Evolutionary conservation across 2,888 invertebrate genomes (phyloP).

Genomic region (Arrhopalites spinosus): DNA sequence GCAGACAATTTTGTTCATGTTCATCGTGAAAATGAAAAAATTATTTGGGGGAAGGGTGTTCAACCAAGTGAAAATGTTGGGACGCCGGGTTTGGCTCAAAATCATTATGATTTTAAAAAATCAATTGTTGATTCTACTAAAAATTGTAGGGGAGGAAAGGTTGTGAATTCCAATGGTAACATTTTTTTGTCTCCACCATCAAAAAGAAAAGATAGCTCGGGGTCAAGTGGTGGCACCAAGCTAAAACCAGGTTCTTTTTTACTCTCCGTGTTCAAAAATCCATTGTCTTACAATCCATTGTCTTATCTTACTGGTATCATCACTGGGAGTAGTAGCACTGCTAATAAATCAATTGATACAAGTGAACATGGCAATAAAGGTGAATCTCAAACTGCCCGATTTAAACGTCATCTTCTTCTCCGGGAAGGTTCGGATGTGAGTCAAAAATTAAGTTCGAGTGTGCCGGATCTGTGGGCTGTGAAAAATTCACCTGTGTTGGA

Average conservation of each 20-base stretch:
- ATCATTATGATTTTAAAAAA: background rate
- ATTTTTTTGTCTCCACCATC: constrained; percentile 7
- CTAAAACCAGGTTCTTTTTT: constrained; percentile 34
- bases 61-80: too few relatives aligned
- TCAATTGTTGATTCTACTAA: background rate
- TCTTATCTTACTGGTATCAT: constrained; percentile 45
- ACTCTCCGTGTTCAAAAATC: constrained; percentile 48
- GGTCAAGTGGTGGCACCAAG: background rate
- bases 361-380: background rate
- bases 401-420: constrained; percentile 8
- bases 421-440: constrained; percentile 2
- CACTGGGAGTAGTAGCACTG: background rate
- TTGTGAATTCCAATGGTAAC: constrained; percentile 14
- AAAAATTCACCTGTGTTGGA: constrained; percentile 43
- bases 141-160: background rate
- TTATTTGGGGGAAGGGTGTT: background rate
- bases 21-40: background rate
- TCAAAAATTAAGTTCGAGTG: constrained; percentile 45
- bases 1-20: constrained; percentile 22
- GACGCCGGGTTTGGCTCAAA: too few relatives aligned
- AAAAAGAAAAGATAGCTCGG: constrained; percentile 4
- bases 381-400: background rate
- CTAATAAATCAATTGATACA: background rate
- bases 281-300: constrained; percentile 47
- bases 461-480: constrained; percentile 52